These are phyloP conservation scores for Sandelia bainsii DNA, from an alignment of 2,797 vertebrate genomes.

Conservation along the genomic window DNA sequence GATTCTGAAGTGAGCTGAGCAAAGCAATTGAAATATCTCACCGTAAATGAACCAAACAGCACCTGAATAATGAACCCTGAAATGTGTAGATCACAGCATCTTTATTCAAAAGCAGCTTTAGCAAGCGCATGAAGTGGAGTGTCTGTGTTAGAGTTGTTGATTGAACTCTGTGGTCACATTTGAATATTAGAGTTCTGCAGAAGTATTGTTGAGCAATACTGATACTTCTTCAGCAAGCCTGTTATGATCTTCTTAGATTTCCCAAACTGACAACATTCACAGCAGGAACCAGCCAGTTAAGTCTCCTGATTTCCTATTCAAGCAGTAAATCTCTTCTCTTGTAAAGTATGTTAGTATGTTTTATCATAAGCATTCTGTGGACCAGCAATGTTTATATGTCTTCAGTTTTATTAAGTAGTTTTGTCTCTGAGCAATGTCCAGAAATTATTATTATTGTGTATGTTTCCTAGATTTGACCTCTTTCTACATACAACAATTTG, in stretches of 20 bases:
- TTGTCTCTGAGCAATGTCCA: not conserved
- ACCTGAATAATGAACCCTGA: not conserved
- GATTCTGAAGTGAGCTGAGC: not conserved
- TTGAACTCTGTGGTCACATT: conserved; percentile 4
- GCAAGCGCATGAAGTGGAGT: not conserved
- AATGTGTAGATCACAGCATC: not conserved
- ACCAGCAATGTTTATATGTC: not conserved
- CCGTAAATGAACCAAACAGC: not conserved
- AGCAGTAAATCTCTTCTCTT: not conserved
- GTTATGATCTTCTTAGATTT: not conserved
- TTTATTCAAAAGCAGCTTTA: not conserved
- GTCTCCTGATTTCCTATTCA: not conserved
- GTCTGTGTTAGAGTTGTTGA: not conserved
- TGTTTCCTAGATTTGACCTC: not conserved
- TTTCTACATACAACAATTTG: not conserved
- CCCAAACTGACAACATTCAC: not conserved
- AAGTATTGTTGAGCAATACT: too few relatives aligned
- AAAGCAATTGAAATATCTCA: not conserved
- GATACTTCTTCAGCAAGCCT: too few relatives aligned
- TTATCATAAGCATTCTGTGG: not conserved
- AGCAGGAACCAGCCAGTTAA: not conserved
- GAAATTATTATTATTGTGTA: not conserved
- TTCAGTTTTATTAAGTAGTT: not conserved
- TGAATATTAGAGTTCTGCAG: not conserved
- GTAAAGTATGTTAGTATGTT: not conserved